Evolutionary conservation across 2,113 vertebrate species (phyloP).

Genomic region (Gobio gobio): DNA sequence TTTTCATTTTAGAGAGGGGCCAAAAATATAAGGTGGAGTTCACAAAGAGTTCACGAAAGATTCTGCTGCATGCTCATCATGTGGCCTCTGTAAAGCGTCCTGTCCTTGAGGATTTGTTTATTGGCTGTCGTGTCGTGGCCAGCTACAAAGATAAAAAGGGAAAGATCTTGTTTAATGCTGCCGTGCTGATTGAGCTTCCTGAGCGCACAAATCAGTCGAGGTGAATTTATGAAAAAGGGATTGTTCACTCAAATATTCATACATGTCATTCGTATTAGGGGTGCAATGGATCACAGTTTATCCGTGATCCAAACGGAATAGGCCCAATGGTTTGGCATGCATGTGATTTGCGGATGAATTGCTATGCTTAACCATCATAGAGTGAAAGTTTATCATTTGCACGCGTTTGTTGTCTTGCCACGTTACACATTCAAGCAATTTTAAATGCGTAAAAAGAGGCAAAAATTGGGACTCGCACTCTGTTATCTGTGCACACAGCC

Average conservation of each 20-base stretch:
- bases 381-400: too few species aligned
- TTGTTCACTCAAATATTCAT: background rate
- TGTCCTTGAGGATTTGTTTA: slow-evolving; percentile 71
- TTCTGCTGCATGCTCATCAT: slow-evolving; percentile 87
- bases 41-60: slow-evolving; percentile 81
- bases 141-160: slow-evolving; percentile 73
- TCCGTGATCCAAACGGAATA: too few species aligned
- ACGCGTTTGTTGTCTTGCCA: too few species aligned
- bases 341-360: too few species aligned
- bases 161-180: slow-evolving; percentile 81
- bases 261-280: background rate
- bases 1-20: slow-evolving; percentile 70
- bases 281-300: too few species aligned
- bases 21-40: slow-evolving; percentile 87
- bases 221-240: slow-evolving; percentile 63
- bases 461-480: too few species aligned
- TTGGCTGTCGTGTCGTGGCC: slow-evolving; percentile 87
- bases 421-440: too few species aligned
- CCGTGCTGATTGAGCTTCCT: slow-evolving; percentile 87
- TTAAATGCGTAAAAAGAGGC: too few species aligned
- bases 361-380: too few species aligned
- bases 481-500: too few species aligned
- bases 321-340: too few species aligned
- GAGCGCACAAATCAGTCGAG: slow-evolving; percentile 86
- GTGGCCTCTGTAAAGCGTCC: slow-evolving; percentile 82